Conservation (phyloP, 2,113 vertebrate species). For the Ctenodactylus gundi region DNA sequence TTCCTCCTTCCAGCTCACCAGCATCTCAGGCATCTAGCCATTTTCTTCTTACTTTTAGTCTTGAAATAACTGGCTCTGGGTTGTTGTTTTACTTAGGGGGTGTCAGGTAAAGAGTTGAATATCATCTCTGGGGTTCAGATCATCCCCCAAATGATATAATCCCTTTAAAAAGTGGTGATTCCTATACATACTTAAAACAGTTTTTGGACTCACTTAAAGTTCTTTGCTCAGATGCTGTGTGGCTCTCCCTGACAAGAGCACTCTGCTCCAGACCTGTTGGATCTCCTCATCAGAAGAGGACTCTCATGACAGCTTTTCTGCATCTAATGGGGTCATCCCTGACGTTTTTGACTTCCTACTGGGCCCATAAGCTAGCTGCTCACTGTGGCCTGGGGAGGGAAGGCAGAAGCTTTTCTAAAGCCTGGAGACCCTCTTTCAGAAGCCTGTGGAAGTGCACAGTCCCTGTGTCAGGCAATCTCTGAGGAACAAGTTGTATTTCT, state of each 20-base stretch:
- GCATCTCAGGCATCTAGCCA: background rate
- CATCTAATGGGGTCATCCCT: slow-evolving; percentile 46
- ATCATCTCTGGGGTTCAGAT: background rate
- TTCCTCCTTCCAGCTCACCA: accelerated
- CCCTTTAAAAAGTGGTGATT: background rate
- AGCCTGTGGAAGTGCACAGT: background rate
- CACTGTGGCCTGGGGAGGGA: background rate
- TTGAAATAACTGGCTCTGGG: background rate
- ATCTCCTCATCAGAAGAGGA: slow-evolving; percentile 38
- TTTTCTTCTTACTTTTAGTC: background rate
- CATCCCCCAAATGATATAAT: too few species aligned
- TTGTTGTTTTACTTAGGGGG: background rate
- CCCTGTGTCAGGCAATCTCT: accelerated
- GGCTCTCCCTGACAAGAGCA: accelerated
- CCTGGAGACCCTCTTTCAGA: slow-evolving; percentile 76
- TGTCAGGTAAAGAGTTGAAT: background rate
- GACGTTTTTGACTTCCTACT: slow-evolving; percentile 49
- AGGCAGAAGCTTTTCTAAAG: slow-evolving; percentile 62
- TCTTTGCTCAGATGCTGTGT: accelerated
- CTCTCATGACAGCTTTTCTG: slow-evolving; percentile 17
- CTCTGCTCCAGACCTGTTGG: slow-evolving; percentile 58
- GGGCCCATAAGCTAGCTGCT: background rate
- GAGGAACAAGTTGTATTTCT: background rate
- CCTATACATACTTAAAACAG: accelerated
- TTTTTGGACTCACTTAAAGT: accelerated